Base-by-base conservation (phyloP, 2,113 vertebrate genomes). In the Cottus gobio region DNA sequence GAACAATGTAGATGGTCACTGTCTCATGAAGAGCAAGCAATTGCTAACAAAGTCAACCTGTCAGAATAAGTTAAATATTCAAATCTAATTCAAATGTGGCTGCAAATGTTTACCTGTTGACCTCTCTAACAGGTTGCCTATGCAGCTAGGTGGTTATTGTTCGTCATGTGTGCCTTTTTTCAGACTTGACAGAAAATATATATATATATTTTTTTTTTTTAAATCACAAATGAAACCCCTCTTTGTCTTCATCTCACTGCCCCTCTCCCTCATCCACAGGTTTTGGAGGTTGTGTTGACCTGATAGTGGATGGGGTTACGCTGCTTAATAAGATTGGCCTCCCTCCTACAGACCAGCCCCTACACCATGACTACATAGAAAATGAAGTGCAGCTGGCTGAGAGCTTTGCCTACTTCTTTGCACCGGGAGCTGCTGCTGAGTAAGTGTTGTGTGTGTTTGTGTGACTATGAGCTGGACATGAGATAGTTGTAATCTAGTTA, bases 341-440 rank as follows among this genome's bases (percentile, higher is more conserved):
- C 65, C 63, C 79, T 18, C 92, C 93, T 24, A 87, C 91, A 8
- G 84, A 90, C 58, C 92, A 90, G 71, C 95, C 95, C 0, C 66
- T 95, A 2, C 95, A 96, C 80, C 94, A 96, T 22, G 90, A 96
- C 92, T 95, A 91, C 85, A 92, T 96, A 56, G 92, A 95, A 81
- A 95, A 91, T 11, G 82, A 83, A 0, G 86, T 94, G 37, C 95
- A 96, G 85, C 86, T 96, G 42, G 92, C 95, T 26, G 89, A 96
- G 91, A 96, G 95, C 90, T 96, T 96, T 66, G 94, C 95, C 56
- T 96, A 95, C 89, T 96, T 96, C 82, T 96, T 96, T 70, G 93
- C 94, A 39, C 95, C 95, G 0, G 96, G 96, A 75, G 96, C 96
- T 10, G 96, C 96, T 76, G 94, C 96, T 72, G 96, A 96, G 96